Percentiles rank a stretch among this genome's conserved stretches.
Conservation (phyloP, 1,140 invertebrate genomes). For the Leptopilina clavipes region DNA sequence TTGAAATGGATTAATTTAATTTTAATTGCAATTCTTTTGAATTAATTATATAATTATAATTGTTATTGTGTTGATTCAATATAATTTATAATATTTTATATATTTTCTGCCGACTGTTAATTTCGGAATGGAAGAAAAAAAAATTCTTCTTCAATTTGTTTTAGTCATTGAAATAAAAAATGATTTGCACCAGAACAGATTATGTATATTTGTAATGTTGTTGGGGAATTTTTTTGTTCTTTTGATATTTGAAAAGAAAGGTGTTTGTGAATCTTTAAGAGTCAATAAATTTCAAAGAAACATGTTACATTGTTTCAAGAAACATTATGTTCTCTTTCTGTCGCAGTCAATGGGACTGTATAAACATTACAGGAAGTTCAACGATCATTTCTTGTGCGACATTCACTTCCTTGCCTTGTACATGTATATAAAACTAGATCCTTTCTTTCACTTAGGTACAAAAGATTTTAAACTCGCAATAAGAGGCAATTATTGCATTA, state of each 20-base stretch:
- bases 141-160: too few species aligned
- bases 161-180: too few species aligned
- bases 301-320: neutral
- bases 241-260: neutral
- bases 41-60: too few species aligned
- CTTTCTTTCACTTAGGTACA: neutral
- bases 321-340: neutral
- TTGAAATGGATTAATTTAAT: too few species aligned
- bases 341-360: neutral
- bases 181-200: neutral
- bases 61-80: too few species aligned
- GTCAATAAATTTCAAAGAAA: conserved; percentile 17
- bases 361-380: conserved; percentile 14
- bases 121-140: too few species aligned
- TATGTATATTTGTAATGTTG: neutral
- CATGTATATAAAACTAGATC: neutral
- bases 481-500: conserved; percentile 12
- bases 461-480: conserved; percentile 16
- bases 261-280: neutral
- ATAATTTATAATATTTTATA: too few species aligned
- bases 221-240: neutral
- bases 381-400: conserved; percentile 1
- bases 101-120: too few species aligned
- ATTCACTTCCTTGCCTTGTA: conserved; percentile 18
- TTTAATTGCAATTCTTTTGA: too few species aligned